Evolutionary conservation across 2,888 invertebrate species (phyloP).

Genomic region (Orchesella flavescens): DNA sequence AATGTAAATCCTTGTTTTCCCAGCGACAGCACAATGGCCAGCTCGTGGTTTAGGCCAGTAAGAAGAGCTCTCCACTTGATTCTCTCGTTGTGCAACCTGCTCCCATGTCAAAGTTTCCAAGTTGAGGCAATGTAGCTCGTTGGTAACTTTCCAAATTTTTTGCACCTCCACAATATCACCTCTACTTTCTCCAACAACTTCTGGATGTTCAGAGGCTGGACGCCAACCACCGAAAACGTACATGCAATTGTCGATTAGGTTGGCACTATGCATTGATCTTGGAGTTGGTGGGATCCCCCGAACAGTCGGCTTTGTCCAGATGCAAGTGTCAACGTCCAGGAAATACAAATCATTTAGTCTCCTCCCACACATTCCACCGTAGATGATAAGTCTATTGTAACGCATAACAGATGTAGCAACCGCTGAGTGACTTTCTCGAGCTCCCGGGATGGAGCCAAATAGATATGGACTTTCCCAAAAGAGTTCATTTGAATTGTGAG

Average conservation of each 20-base stretch:
- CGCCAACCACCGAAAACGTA: conserved; percentile 99
- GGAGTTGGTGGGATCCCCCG: conserved; percentile 92
- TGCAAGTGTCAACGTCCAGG: conserved; percentile 80
- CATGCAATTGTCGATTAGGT: conserved; percentile 95
- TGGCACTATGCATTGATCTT: conserved; percentile 96
- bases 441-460: conserved; percentile 91
- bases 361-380: conserved; percentile 99
- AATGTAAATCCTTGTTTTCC: conserved; percentile 90
- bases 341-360: conserved; percentile 98
- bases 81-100: not conserved
- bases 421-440: conserved; percentile 97
- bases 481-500: conserved; percentile 80
- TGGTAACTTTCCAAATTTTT: conserved; percentile 87
- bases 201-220: conserved; percentile 87
- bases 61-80: no score
- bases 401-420: conserved; percentile 87
- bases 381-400: conserved; percentile 91
- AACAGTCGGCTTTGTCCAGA: conserved; percentile 92
- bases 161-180: conserved; percentile 99
- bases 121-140: conserved; percentile 88
- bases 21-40: conserved; percentile 97
- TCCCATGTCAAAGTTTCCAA: conserved; percentile 74
- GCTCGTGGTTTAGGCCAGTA: conserved; percentile 89
- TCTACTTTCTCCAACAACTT: conserved; percentile 83
- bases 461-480: conserved; percentile 95